A percentile compares a stretch with the other conserved stretches of the same genome.
These are phyloP conservation scores for Cyclophora albipunctata DNA, from an alignment of 2,888 invertebrate species.

Conservation along the genomic window DNA sequence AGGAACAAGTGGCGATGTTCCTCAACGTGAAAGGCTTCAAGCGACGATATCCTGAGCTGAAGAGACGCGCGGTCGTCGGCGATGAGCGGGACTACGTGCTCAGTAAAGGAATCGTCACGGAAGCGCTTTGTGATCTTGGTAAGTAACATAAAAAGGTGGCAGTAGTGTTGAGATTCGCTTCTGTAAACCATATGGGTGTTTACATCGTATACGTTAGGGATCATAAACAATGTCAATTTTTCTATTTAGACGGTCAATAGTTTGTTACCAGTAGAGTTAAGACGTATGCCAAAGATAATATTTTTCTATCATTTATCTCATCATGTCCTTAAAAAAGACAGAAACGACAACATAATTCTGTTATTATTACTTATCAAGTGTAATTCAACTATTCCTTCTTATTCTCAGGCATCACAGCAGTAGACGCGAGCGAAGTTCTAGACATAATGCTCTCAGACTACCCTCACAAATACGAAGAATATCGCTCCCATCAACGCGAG, in stretches of 20 bases:
- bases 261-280: too few species aligned
- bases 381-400: too few species aligned
- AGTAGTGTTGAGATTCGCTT: too few species aligned
- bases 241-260: too few species aligned
- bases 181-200: not conserved
- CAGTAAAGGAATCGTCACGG: slow-evolving; percentile 87
- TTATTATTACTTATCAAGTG: too few species aligned
- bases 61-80: slow-evolving; percentile 84
- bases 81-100: slow-evolving; percentile 93
- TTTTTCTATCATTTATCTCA: too few species aligned
- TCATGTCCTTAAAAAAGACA: too few species aligned
- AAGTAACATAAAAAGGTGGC: slow-evolving; percentile 23
- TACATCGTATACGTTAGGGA: too few species aligned
- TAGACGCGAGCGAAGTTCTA: slow-evolving; percentile 92
- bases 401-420: slow-evolving; percentile 85
- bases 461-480: slow-evolving; percentile 95
- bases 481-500: slow-evolving; percentile 80
- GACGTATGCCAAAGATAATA: too few species aligned
- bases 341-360: too few species aligned
- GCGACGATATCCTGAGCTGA: slow-evolving; percentile 93
- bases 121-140: slow-evolving; percentile 95
- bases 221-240: too few species aligned
- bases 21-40: slow-evolving; percentile 97
- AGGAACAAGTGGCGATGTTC: slow-evolving; percentile 97
- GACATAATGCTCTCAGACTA: slow-evolving; percentile 98